phyloP scores from a whole-genome alignment of 1,140 invertebrate species.

The Drosophila tristis region DNA sequence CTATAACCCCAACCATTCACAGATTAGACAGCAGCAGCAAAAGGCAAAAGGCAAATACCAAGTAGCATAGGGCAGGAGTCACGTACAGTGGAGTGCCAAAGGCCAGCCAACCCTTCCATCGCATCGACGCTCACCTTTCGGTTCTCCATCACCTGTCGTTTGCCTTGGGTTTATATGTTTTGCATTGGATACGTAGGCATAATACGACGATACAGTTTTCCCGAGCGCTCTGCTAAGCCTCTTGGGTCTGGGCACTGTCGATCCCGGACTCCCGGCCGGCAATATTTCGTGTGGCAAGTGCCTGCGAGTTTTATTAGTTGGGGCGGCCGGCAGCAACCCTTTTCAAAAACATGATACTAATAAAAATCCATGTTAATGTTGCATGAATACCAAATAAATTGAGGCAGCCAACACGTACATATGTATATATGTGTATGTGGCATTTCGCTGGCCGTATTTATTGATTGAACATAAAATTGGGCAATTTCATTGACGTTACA shows the following conservation, averaged over 20 bases:
- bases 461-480: constrained; percentile 82
- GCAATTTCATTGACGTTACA: constrained; percentile 77
- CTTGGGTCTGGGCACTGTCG: constrained; percentile 16
- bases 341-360: constrained; percentile 83
- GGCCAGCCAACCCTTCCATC: constrained; percentile 42
- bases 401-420: constrained; percentile 74
- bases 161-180: constrained; percentile 22
- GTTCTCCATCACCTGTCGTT: constrained; percentile 65
- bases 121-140: constrained; percentile 40
- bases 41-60: constrained; percentile 15
- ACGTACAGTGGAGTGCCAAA: constrained; percentile 60
- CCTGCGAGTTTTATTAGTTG: constrained; percentile 54
- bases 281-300: constrained; percentile 15
- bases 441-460: constrained; percentile 51
- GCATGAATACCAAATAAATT: constrained; percentile 83
- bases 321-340: constrained; percentile 52
- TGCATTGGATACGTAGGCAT: constrained; percentile 48
- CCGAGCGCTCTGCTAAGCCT: constrained; percentile 60
- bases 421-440: too few species aligned
- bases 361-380: constrained; percentile 83
- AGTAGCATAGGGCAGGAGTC: constrained; percentile 54
- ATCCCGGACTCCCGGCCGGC: constrained; percentile 4
- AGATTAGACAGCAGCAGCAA: constrained; percentile 26
- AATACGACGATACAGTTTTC: constrained; percentile 62
- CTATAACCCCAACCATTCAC: constrained; percentile 31